A percentile compares a stretch with the other conserved stretches of the same genome.
phyloP scores from a whole-genome alignment of 2,113 vertebrate genomes.

The Corythornis cristatus region DNA sequence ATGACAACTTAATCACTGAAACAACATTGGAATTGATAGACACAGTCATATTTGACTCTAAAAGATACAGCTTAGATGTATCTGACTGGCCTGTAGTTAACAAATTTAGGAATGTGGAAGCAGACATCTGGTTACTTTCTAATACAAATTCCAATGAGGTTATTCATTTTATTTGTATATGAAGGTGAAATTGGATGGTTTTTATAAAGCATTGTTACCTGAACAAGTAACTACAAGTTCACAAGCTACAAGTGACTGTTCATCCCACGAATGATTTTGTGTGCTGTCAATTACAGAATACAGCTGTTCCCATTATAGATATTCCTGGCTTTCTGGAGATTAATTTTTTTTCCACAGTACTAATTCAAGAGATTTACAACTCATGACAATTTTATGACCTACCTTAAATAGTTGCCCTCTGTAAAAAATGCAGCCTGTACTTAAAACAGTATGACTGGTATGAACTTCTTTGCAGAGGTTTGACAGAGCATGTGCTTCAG shows the following conservation, averaged over 20 bases:
- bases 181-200: not conserved
- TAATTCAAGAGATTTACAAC: conserved; percentile 35
- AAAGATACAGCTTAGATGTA: not conserved
- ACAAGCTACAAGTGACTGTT: not conserved
- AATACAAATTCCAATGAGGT: conserved; percentile 34
- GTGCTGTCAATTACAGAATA: not conserved
- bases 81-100: not conserved
- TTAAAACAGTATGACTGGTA: not conserved
- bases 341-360: not conserved
- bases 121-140: conserved; percentile 11
- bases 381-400: not conserved
- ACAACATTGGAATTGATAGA: not conserved
- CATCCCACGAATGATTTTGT: not conserved
- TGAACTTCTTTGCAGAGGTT: not conserved
- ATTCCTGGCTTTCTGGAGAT: not conserved
- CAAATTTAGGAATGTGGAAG: not conserved
- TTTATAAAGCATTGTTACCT: not conserved
- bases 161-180: conserved; percentile 22
- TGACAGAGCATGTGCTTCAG: not conserved
- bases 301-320: not conserved
- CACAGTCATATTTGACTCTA: not conserved
- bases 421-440: not conserved
- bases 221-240: not conserved
- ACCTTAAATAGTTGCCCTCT: not conserved
- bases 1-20: conserved; percentile 18